A percentile compares a stretch with the other conserved stretches of the same genome.
These are phyloP conservation scores for Anastatus disparis DNA, from an alignment of 1,140 invertebrate genomes.

Conservation along the genomic window DNA sequence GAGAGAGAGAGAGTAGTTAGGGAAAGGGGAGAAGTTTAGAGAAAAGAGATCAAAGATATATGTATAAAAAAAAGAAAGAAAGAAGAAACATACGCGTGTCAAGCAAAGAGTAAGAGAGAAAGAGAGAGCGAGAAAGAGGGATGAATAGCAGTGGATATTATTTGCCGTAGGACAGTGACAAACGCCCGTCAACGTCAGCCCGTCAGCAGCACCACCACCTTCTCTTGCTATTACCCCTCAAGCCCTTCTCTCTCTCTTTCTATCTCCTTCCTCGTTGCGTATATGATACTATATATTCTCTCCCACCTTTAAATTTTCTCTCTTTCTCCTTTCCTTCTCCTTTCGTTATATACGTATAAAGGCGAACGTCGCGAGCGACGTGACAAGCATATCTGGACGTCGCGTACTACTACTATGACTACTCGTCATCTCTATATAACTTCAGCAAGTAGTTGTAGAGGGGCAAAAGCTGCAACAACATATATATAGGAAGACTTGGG, in stretches of 20 bases:
- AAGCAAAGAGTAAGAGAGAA: not conserved
- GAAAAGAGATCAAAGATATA: too few relatives aligned
- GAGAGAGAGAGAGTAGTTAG: too few relatives aligned
- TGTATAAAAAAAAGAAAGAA: too few relatives aligned
- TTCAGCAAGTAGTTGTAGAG: too few relatives aligned
- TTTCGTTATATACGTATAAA: too few relatives aligned
- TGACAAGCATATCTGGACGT: conserved; percentile 57
- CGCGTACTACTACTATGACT: conserved; percentile 16
- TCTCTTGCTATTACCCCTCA: not conserved
- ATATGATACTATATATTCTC: not conserved
- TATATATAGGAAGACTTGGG: too few relatives aligned
- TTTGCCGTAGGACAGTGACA: conserved; percentile 62
- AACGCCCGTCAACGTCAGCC: conserved; percentile 61
- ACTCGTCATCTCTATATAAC: conserved; percentile 52
- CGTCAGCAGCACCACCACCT: conserved; percentile 23
- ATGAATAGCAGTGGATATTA: conserved; percentile 51
- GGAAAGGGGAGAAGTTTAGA: too few relatives aligned
- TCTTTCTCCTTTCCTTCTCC: not conserved
- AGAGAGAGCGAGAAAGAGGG: not conserved
- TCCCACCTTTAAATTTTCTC: not conserved
- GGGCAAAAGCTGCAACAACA: conserved; percentile 38
- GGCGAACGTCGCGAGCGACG: conserved; percentile 38
- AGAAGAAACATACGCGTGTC: too few relatives aligned
- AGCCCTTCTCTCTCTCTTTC: not conserved
- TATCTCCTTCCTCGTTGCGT: not conserved